Conservation (phyloP, 2,888 invertebrate genomes). For the Sphinx pinastri region DNA sequence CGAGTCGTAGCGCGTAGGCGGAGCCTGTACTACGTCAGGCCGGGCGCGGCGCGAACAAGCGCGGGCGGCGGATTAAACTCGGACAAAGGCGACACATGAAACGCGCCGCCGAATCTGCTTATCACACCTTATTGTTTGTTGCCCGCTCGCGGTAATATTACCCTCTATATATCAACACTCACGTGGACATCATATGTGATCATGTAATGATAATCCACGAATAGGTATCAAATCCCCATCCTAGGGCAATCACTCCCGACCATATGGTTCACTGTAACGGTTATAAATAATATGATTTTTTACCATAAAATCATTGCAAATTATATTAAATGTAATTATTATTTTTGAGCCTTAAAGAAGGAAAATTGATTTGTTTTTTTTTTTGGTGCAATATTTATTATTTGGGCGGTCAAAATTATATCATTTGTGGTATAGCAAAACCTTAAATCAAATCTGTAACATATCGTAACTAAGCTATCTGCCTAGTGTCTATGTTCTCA, state of each 20-base stretch:
- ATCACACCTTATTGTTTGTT: conserved; percentile 77
- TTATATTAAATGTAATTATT: not conserved
- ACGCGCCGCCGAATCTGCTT: conserved; percentile 79
- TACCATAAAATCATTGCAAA: not conserved
- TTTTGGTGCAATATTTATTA: not conserved
- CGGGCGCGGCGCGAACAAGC: conserved; percentile 52
- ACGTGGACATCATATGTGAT: conserved; percentile 57
- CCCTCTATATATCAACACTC: conserved; percentile 72
- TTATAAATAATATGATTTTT: conserved; percentile 1
- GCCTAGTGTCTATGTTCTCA: too few species aligned
- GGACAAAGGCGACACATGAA: conserved; percentile 79
- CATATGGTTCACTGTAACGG: not conserved
- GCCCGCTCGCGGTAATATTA: conserved; percentile 67
- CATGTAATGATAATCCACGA: conserved; percentile 51
- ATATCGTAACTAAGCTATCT: too few species aligned
- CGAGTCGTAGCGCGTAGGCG: conserved; percentile 54
- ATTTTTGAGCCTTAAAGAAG: not conserved
- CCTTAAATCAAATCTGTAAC: too few species aligned
- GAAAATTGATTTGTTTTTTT: not conserved
- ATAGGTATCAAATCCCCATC: conserved; percentile 38
- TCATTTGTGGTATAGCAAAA: too few species aligned
- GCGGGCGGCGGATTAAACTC: conserved; percentile 69
- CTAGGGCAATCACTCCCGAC: conserved; percentile 14
- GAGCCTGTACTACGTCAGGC: conserved; percentile 32
- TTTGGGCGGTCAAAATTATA: not conserved